Evolutionary conservation across 2,888 invertebrate species (phyloP), one percentile per base, ranked within the genome.

Genomic region (Smittia sp.): DNA sequence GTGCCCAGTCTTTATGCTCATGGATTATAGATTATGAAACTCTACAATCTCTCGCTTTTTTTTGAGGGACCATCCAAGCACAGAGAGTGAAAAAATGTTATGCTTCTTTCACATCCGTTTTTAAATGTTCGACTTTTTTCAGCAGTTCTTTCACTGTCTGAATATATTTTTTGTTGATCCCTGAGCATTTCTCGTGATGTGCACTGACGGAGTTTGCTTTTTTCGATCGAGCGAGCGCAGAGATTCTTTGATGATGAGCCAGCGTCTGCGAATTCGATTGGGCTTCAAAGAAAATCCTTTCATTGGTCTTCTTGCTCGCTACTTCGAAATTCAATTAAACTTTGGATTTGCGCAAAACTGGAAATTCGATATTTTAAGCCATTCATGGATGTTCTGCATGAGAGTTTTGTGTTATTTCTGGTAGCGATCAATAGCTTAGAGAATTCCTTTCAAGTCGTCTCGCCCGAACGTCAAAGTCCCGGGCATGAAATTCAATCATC

Each of bases 11-110:
- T 46, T 11, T 1, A 4, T 58, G 22, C 22, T 58, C 20, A 58
- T 58, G 58, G 58, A 58, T 58, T 58, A 58, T 58, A 58, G 58
- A 58, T 58, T 58, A 58, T 58, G 58, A 58, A 58, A 18, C 22
- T 22, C 58, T 32, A 32, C 32, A 32, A 32, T 32, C 32, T 32
- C 32, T 32, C 32, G 32, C 9, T 32, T 15, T 46, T 46, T 46
- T 46, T 46, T 3, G 46, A 58, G 58, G 9, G 18, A 58, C 15
- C 58, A 58, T 58, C 9, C 58, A 58, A 18, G 52, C 20, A 46
- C 18, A 46, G 18, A 4, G 18, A 58, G 20, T 6, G 11, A 20
- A 58, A 22, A 58, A 58, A 22, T 58, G 18, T 20, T 58, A 18
- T 58, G 58, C 58, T 58, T 15, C 58, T 4, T 58, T 58, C 58